A percentile compares a stretch with the other conserved stretches of the same genome.
Conservation (phyloP, 2,797 vertebrate genomes). For the Lagorchestes hirsutus region DNA sequence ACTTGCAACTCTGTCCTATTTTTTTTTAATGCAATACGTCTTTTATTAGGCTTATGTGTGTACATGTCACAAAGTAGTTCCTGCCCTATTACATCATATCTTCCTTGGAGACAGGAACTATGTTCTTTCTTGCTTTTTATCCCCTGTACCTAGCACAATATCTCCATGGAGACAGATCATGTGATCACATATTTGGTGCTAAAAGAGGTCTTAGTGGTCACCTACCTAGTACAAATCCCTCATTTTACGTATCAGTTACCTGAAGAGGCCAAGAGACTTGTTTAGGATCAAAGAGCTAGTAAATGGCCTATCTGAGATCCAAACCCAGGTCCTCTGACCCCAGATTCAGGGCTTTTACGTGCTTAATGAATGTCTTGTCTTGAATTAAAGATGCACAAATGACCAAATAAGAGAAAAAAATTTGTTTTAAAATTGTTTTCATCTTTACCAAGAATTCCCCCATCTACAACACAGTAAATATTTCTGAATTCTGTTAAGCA, state of each 20-base stretch:
- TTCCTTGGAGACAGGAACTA: neutral
- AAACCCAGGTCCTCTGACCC: neutral
- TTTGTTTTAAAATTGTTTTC: neutral
- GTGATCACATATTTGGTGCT: too few species aligned
- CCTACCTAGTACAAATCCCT: neutral
- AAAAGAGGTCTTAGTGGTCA: neutral
- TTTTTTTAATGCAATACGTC: neutral
- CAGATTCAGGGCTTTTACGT: neutral
- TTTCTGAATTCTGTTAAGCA: neutral
- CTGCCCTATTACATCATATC: neutral
- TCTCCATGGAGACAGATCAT: neutral
- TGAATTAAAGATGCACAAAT: constrained; percentile 1
- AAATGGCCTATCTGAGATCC: neutral
- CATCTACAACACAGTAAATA: neutral
- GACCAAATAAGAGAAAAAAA: neutral
- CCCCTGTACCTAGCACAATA: neutral
- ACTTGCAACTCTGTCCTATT: neutral
- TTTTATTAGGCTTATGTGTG: neutral
- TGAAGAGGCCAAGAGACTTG: neutral
- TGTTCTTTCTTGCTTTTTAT: neutral
- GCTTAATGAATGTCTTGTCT: neutral
- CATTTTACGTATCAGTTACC: neutral
- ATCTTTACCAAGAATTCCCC: neutral
- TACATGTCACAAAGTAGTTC: neutral
- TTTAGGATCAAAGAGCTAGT: neutral